phyloP scores from a whole-genome alignment of 2,113 vertebrate genomes.

The Bettongia penicillata region DNA sequence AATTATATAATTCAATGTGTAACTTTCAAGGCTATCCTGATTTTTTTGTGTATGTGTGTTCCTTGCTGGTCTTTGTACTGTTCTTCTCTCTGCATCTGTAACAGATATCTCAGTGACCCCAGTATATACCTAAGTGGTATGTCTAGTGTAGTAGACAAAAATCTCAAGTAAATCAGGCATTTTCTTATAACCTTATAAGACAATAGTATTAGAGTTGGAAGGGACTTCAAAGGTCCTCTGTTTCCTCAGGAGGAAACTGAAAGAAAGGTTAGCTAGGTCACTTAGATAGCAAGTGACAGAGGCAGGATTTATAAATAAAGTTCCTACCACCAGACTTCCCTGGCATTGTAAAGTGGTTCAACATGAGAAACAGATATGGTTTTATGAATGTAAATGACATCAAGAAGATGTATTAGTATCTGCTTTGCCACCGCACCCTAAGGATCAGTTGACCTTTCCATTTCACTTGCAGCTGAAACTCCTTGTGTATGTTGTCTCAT shows the following conservation, averaged over 20 bases:
- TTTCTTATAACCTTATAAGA: neutral
- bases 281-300: neutral
- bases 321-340: neutral
- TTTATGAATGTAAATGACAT: neutral
- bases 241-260: neutral
- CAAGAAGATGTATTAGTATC: neutral
- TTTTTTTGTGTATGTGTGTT: neutral
- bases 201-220: neutral
- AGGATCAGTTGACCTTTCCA: neutral
- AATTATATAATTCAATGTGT: neutral
- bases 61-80: neutral
- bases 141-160: neutral
- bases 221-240: neutral
- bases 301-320: neutral
- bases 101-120: no score
- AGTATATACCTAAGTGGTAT: no score
- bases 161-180: neutral
- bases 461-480: neutral
- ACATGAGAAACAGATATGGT: neutral
- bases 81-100: no score
- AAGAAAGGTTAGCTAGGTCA: neutral
- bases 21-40: neutral
- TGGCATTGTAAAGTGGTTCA: neutral
- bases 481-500: neutral
- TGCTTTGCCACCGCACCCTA: neutral